A percentile compares a stretch with the other conserved stretches of the same genome.
Conservation (phyloP, 2,888 invertebrate species). For the Epinotia ramella region DNA sequence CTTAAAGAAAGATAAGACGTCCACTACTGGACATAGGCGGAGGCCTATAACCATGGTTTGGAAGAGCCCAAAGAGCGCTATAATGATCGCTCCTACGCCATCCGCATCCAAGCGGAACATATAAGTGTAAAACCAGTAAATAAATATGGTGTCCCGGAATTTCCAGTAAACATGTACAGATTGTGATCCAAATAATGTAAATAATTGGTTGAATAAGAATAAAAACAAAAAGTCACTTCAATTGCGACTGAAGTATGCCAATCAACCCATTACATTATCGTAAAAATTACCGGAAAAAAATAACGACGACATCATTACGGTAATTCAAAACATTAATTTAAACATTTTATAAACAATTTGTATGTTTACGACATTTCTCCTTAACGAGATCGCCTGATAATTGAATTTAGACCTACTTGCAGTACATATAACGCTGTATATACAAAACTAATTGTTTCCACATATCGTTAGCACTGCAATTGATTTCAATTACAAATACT, state of each 20-base stretch:
- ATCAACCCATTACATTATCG: conserved; percentile 1
- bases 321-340: conserved; percentile 3
- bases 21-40: too few relatives aligned
- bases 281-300: conserved; percentile 20
- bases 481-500: neutral
- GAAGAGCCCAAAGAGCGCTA: neutral
- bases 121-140: neutral
- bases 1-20: too few relatives aligned
- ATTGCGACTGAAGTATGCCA: conserved; percentile 23
- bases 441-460: neutral
- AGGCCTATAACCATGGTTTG: too few relatives aligned
- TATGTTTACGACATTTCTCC: conserved; percentile 10
- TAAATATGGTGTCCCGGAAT: neutral
- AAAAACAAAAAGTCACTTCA: conserved; percentile 1
- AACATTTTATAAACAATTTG: conserved; percentile 23
- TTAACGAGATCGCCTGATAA: neutral
- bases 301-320: conserved; percentile 14
- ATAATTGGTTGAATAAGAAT: neutral
- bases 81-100: too few relatives aligned
- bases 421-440: neutral
- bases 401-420: neutral
- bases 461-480: neutral
- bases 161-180: neutral
- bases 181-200: neutral
- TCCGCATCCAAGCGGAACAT: too few relatives aligned